Evolutionary conservation across 1,140 invertebrate species (phyloP).

Genomic region (Pogonomyrmex barbatus): DNA sequence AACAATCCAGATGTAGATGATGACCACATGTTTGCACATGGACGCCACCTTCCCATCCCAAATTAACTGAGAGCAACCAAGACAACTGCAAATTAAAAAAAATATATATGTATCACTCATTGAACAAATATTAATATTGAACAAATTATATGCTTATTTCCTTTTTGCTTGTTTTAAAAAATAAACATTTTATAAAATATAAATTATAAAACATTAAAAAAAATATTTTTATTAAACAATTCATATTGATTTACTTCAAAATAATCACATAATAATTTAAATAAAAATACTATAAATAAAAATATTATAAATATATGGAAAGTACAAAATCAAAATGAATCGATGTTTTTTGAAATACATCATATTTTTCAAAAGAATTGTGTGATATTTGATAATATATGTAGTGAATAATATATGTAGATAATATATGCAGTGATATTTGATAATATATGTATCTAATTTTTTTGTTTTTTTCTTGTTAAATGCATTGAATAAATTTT

Average conservation of each 20-base stretch:
- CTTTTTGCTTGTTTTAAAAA: background rate
- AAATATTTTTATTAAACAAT: background rate
- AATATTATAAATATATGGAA: background rate
- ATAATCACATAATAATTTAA: no score
- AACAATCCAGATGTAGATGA: constrained; percentile 97
- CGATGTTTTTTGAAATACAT: background rate
- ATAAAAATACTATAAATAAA: no score
- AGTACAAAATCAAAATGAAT: background rate
- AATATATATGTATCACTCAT: constrained; percentile 39
- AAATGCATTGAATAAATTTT: background rate
- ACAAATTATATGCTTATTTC: background rate
- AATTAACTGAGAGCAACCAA: constrained; percentile 94
- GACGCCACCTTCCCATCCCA: constrained; percentile 97
- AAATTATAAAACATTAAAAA: background rate
- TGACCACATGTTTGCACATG: constrained; percentile 98
- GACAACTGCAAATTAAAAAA: constrained; percentile 87
- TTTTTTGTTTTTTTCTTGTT: background rate
- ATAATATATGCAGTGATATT: background rate
- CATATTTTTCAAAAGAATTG: background rate
- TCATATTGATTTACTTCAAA: background rate
- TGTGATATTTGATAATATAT: background rate
- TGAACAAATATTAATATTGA: background rate
- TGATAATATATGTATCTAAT: background rate
- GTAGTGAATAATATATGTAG: background rate
- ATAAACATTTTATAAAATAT: no score